These are phyloP conservation scores for Polyommatus icarus DNA, from an alignment of 2,888 invertebrate genomes.

Conservation along the genomic window DNA sequence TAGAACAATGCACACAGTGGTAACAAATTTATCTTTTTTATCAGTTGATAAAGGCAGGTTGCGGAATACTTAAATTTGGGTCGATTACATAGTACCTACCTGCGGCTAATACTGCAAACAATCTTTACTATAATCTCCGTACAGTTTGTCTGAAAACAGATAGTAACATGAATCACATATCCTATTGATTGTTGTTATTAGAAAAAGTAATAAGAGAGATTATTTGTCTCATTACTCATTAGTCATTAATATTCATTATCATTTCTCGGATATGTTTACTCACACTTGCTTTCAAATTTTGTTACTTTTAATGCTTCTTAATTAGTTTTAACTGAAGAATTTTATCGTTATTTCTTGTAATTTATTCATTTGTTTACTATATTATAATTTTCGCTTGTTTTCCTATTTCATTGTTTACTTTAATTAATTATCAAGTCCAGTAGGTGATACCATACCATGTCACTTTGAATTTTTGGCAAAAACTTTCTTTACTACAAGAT, in stretches of 20 bases:
- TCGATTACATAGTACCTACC: constrained; percentile 55
- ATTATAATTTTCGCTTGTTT: not conserved
- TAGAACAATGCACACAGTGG: constrained; percentile 51
- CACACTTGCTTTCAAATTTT: not conserved
- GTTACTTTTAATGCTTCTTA: not conserved
- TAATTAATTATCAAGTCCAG: no score
- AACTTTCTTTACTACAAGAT: not conserved
- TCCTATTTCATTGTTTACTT: not conserved
- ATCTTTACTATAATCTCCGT: constrained; percentile 23
- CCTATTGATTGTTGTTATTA: not conserved
- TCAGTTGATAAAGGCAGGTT: constrained; percentile 69
- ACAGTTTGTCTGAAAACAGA: constrained; percentile 30
- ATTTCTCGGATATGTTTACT: not conserved
- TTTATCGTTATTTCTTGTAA: not conserved
- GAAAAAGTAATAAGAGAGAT: not conserved
- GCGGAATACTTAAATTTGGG: constrained; percentile 67
- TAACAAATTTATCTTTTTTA: constrained; percentile 74
- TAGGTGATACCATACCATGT: no score
- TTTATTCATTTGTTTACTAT: not conserved
- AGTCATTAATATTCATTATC: not conserved
- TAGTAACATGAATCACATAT: constrained; percentile 12
- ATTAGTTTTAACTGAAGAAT: not conserved
- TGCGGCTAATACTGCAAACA: constrained; percentile 43
- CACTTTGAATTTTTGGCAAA: not conserved
- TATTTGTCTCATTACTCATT: not conserved